Evolutionary conservation across 2,888 invertebrate species (phyloP).

Genomic region (Leptinotarsa tumamoca): DNA sequence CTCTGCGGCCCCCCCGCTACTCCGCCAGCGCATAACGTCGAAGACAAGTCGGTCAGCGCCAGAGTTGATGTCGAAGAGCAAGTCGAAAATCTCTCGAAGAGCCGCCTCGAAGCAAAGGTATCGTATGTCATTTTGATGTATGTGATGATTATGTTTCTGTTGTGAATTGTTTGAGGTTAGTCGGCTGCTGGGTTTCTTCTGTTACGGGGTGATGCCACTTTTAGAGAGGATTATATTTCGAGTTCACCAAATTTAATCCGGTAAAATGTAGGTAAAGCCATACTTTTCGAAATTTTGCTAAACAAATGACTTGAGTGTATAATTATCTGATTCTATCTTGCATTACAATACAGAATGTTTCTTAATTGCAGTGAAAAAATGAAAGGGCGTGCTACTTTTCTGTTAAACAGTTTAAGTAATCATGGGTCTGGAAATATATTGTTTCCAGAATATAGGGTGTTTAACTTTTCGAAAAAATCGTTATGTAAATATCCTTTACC

Average conservation of each 20-base stretch:
- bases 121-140: slow-evolving; percentile 58
- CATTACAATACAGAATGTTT: background rate
- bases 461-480: too few species aligned
- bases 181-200: slow-evolving; percentile 29
- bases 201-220: slow-evolving; percentile 22
- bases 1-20: slow-evolving; percentile 14
- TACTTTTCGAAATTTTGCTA: background rate
- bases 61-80: slow-evolving; percentile 57
- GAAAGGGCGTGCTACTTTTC: background rate
- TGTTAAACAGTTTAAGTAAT: too few species aligned
- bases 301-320: background rate
- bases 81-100: slow-evolving; percentile 50
- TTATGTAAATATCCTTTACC: too few species aligned
- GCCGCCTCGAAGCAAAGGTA: slow-evolving; percentile 54
- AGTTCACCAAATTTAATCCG: background rate
- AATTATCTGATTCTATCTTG: background rate
- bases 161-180: slow-evolving; percentile 30
- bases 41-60: slow-evolving; percentile 46
- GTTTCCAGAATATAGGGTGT: too few species aligned
- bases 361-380: too few species aligned
- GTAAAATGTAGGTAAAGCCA: background rate
- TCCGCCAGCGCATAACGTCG: slow-evolving; percentile 12
- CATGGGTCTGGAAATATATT: too few species aligned
- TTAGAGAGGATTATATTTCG: background rate
- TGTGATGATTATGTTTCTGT: slow-evolving; percentile 35